Conservation (phyloP, 2,888 invertebrate species). For the Rhagium mordax region DNA sequence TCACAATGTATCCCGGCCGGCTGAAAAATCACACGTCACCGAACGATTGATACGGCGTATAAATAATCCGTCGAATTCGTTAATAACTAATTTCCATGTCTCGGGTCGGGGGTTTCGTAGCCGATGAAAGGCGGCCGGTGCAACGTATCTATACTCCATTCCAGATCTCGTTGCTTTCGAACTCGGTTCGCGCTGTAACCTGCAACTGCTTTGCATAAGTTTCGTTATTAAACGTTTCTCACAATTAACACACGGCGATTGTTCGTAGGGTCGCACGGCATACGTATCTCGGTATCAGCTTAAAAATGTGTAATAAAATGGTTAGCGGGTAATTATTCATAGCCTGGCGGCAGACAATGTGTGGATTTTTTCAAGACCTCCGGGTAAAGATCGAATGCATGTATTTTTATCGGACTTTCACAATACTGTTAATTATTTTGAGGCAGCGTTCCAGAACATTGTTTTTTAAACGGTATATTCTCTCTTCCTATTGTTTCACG, state of each 20-base stretch:
- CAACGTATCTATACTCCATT: too few species aligned
- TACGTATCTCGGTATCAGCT: slow-evolving; percentile 27
- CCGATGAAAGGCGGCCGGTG: background rate
- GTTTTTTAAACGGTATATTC: slow-evolving; percentile 50
- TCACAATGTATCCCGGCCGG: background rate
- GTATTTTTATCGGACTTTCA: slow-evolving; percentile 45
- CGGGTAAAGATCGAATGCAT: slow-evolving; percentile 10
- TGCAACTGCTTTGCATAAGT: slow-evolving; percentile 1
- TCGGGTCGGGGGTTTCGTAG: slow-evolving; percentile 2
- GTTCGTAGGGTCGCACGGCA: slow-evolving; percentile 30
- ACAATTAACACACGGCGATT: slow-evolving; percentile 31
- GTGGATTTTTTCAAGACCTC: slow-evolving; percentile 14
- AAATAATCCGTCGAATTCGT: slow-evolving; percentile 12
- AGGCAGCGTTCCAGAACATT: slow-evolving; percentile 52
- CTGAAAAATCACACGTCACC: slow-evolving; percentile 27
- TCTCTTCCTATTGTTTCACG: slow-evolving; percentile 44
- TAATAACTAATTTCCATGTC: slow-evolving; percentile 4
- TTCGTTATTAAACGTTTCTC: slow-evolving; percentile 25
- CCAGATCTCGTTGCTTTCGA: background rate
- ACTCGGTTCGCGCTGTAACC: background rate
- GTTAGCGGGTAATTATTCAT: slow-evolving; percentile 23
- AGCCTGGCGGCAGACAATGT: slow-evolving; percentile 10
- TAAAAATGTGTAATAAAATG: slow-evolving; percentile 19
- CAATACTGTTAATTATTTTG: slow-evolving; percentile 51
- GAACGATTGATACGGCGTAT: slow-evolving; percentile 4